These are phyloP conservation scores for Pyrrhia umbra DNA, from an alignment of 2,888 invertebrate genomes.

Conservation along the genomic window DNA sequence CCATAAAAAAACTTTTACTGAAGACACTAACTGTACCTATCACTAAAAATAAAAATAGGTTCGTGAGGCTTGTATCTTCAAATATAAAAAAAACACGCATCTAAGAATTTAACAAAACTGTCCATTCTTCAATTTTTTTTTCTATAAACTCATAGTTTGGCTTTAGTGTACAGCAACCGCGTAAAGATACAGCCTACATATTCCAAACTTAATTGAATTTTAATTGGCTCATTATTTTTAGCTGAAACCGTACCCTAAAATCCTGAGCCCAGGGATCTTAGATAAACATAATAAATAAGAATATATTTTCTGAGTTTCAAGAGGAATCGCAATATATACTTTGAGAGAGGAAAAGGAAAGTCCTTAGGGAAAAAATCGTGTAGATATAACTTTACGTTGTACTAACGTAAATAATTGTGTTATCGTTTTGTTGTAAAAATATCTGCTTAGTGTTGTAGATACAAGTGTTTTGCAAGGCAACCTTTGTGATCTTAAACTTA, in stretches of 20 bases:
- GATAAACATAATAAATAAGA: constrained; percentile 29
- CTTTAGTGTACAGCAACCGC: background rate
- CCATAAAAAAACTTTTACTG: constrained; percentile 31
- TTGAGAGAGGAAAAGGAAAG: constrained; percentile 4
- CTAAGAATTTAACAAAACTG: too few relatives aligned
- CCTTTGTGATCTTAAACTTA: too few relatives aligned
- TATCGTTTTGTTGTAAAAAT: background rate
- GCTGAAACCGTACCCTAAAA: constrained; percentile 12
- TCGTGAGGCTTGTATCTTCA: too few relatives aligned
- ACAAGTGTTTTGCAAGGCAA: too few relatives aligned
- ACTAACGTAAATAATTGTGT: background rate
- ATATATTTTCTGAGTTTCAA: constrained; percentile 31
- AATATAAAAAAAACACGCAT: too few relatives aligned
- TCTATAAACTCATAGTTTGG: too few relatives aligned
- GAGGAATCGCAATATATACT: constrained; percentile 11
- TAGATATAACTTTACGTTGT: constrained; percentile 3
- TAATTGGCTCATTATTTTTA: constrained; percentile 48
- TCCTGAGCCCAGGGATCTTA: constrained; percentile 5
- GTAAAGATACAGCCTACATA: background rate
- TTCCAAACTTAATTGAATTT: constrained; percentile 37
- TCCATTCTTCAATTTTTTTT: too few relatives aligned
- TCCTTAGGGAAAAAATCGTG: constrained; percentile 8
- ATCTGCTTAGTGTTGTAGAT: background rate
- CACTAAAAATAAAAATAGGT: constrained; percentile 24
- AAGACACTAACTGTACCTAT: constrained; percentile 17